Evolutionary conservation across 2,888 invertebrate genomes (phyloP), one percentile per base, ranked within the genome.

Genomic region (Caenorhabditis sp.): DNA sequence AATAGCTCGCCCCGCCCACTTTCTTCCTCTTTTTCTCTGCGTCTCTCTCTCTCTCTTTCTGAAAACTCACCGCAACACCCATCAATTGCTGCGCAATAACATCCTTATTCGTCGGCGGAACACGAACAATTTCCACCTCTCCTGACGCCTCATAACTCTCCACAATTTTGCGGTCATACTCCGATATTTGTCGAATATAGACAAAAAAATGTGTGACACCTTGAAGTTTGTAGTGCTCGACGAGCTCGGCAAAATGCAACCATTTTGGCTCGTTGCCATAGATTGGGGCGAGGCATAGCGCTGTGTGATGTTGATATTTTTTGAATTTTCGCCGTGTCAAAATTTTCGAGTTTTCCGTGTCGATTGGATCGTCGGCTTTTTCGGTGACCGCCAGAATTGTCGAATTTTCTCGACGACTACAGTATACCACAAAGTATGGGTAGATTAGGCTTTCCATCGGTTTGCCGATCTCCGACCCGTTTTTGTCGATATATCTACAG

Each of bases 151-250:
- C 74, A 50, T 74, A 74, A 53, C 66, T 69, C n/a, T 62, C 51
- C 4, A 74, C 50, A 31, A 69, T 27, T 36, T 63, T 62, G 24
- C 31, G 23, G 19, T 74, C 74, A 51, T 74, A 74, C 1, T 74
- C 74, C 1, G 37, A 37, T 17, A 69, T 69, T 50, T 66, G 57
- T n/a, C 66, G 37, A 17, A 69, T 66, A 49, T 74, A 74, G 19
- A 74, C 31, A 49, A 69, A 69, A 23, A 74, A 74, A 17, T 66
- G 55, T 12, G 23, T 55, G 63, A 74, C 61, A 0, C 69, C 69
- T 51, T 74, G 74, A 6, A 69, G 62, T 51, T 74, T 74, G 62
- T 74, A 74, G 49, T 74, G 74, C 54, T 74, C 74, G 14, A 74
- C 49, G 24, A 74, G 69, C 54, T 74, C 74, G 19, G 63, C 63